Evolutionary conservation across 2,888 invertebrate species (phyloP).

Genomic region (Aricia artaxerxes): DNA sequence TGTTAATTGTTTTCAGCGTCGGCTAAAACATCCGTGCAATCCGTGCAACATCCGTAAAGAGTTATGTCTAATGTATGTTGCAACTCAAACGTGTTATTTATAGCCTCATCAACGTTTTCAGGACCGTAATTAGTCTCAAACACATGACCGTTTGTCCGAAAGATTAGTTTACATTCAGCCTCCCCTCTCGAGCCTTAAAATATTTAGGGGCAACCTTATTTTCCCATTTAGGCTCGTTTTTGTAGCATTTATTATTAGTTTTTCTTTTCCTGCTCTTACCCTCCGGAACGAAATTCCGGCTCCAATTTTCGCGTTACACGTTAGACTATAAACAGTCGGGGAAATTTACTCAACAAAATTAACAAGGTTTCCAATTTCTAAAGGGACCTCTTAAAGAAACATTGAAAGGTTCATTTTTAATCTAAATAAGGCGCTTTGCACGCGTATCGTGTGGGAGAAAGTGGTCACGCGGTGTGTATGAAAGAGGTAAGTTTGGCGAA

Average conservation of each 20-base stretch:
- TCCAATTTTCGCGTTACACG: conserved; percentile 12
- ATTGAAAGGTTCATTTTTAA: conserved; percentile 5
- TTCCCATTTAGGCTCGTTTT: conserved; percentile 13
- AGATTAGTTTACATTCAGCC: conserved; percentile 16
- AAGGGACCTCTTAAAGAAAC: conserved; percentile 8
- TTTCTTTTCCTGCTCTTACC: conserved; percentile 11
- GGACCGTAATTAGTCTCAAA: conserved; percentile 21
- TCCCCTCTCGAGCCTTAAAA: conserved; percentile 16
- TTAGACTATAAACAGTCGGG: conserved; percentile 12
- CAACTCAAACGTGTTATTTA: conserved; percentile 5
- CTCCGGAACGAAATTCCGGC: conserved; percentile 4
- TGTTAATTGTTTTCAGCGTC: no score
- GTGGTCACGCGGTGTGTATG: no score
- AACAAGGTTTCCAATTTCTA: conserved; percentile 21
- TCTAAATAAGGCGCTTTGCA: neutral
- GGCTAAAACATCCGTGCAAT: no score
- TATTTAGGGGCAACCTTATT: conserved; percentile 19
- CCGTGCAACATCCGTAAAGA: no score
- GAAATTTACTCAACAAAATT: conserved; percentile 17
- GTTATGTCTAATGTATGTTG: neutral
- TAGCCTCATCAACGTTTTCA: conserved; percentile 7
- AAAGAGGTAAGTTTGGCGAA: no score
- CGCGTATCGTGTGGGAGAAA: no score
- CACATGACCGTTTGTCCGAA: conserved; percentile 4
- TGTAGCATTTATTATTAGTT: conserved; percentile 22